phyloP scores from a whole-genome alignment of 2,888 invertebrate species.

The Andrena trimmerana region DNA sequence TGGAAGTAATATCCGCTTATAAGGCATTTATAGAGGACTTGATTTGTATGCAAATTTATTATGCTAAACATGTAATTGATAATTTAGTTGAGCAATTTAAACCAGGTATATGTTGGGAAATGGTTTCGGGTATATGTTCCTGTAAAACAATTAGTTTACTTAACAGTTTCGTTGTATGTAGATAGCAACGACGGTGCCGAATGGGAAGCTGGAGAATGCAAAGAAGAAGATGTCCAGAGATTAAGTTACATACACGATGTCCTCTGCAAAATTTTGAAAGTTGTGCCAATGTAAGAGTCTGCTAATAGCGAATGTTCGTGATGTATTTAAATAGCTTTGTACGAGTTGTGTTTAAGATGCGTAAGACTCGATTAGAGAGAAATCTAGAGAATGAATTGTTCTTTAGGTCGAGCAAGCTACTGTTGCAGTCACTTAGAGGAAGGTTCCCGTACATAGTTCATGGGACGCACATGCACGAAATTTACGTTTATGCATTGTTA shows the following conservation, averaged over 20 bases:
- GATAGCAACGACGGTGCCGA: constrained; percentile 85
- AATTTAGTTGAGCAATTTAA: constrained; percentile 88
- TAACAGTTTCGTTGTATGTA: constrained; percentile 60
- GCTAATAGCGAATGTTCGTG: neutral
- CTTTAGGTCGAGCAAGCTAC: constrained; percentile 89
- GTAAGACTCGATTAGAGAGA: neutral
- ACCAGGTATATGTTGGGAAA: constrained; percentile 84
- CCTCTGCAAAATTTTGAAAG: constrained; percentile 85
- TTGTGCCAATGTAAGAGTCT: constrained; percentile 87
- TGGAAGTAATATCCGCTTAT: constrained; percentile 87
- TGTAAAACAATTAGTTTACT: constrained; percentile 3
- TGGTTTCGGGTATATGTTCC: neutral
- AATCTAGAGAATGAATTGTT: constrained; percentile 7
- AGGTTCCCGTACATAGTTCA: constrained; percentile 93
- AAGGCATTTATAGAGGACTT: constrained; percentile 89
- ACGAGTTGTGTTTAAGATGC: neutral
- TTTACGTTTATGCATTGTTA: constrained; percentile 92
- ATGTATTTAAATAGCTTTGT: constrained; percentile 24
- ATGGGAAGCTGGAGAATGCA: constrained; percentile 88
- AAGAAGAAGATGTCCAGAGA: constrained; percentile 86
- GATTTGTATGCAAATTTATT: constrained; percentile 89
- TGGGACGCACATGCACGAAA: constrained; percentile 89
- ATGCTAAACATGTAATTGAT: constrained; percentile 88
- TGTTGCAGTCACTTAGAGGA: constrained; percentile 88
- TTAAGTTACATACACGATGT: constrained; percentile 89